Base-by-base conservation (phyloP, 2,113 vertebrate species). In the Chionis minor region DNA sequence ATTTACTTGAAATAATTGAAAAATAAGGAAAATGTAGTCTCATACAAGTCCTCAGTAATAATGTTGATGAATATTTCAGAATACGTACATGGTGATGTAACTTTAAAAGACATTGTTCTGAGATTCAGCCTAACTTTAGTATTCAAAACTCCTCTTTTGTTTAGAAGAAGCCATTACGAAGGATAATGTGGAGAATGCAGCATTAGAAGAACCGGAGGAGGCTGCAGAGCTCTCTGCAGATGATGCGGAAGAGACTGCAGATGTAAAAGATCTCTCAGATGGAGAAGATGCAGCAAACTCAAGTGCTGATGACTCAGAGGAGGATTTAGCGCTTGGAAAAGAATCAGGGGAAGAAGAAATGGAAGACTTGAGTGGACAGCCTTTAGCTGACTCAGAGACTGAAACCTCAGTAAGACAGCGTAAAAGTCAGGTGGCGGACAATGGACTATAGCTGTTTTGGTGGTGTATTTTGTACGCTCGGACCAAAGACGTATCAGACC, bases 321-420 rank as follows among this genome's bases (percentile, higher is more conserved):
- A 98, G 42, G 98, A 98, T 61, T 98, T 96, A 35, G 95, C 79
- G 1, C 97, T 96, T 54, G 98, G 73, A 38, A 98, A 98, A 77
- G 97, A 92, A 22, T 93, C 86, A 6, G 97, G 73, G 26, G 65
- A 96, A 23, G 95, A 96, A 15, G 97, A 96, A 49, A 42, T 45
- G 7, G 96, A 91, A 61, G 92, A 96, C 4, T 52, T 49, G 42
- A 81, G 66, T 4, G 97, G 95, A 27, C 93, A 83, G 30, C 90
- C 33, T 6, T 13, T 55, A 58, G 82, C 86, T 42, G 96, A 94
- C 35, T 20, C 80, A 22, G 97, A 97, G 67, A 70, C 78, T 16
- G 98, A 98, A 67, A 97, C 96, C 71, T 87, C 96, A 3, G 21
- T 99, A 96, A 98, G 98, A 54, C 98, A 98, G 84, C 98, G 99